Conservation (phyloP, 2,888 invertebrate species). For the Patella pellucida region DNA sequence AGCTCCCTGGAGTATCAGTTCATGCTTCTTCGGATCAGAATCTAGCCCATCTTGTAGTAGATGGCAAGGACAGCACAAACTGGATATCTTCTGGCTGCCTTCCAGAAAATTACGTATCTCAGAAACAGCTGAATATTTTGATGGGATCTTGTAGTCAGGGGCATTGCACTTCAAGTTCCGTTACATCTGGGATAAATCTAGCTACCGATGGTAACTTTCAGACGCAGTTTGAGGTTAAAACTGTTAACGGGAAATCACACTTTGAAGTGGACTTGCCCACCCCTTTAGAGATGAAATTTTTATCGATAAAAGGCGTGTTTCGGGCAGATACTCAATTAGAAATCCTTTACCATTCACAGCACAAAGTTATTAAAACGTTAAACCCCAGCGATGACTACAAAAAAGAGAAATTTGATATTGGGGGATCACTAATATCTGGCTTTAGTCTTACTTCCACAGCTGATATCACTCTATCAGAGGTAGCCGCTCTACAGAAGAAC, state of each 20-base stretch:
- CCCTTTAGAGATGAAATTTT: conserved; percentile 21
- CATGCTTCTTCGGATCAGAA: conserved; percentile 34
- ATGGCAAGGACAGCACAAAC: conserved; percentile 46
- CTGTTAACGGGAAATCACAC: conserved; percentile 11
- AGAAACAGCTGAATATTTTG: conserved; percentile 42
- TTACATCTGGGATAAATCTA: conserved; percentile 9
- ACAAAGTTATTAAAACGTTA: conserved; percentile 26
- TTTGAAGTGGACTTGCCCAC: conserved; percentile 22
- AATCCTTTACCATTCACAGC: conserved; percentile 1
- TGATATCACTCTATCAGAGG: conserved; percentile 41
- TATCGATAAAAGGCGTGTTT: conserved; percentile 41
- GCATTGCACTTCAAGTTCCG: conserved; percentile 29
- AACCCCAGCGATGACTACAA: conserved; percentile 38
- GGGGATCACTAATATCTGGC: conserved; percentile 23
- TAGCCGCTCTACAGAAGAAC: conserved; percentile 36
- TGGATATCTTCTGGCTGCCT: conserved; percentile 50
- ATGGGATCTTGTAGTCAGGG: conserved; percentile 30
- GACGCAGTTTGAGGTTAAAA: conserved; percentile 26
- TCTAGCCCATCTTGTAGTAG: conserved; percentile 32
- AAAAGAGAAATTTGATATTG: conserved; percentile 26
- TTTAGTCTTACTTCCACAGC: conserved; percentile 28
- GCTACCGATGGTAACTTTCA: conserved; percentile 41
- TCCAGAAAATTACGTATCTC: conserved; percentile 38
- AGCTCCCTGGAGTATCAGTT: conserved; percentile 33
- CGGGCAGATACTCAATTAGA: conserved; percentile 20